These are phyloP conservation scores for Oreonectes daqikongensis DNA, from an alignment of 2,797 vertebrate genomes.

Conservation along the genomic window DNA sequence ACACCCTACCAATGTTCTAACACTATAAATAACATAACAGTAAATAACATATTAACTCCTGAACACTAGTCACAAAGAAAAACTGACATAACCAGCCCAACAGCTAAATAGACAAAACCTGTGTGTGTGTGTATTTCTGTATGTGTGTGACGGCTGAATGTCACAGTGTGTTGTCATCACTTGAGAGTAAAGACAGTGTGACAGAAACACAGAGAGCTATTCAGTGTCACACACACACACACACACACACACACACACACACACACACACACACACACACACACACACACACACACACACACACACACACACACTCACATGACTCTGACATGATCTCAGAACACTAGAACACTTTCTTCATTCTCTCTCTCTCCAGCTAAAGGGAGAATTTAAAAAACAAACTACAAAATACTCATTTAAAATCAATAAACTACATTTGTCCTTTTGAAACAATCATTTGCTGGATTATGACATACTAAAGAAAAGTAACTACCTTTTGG, in stretches of 20 bases:
- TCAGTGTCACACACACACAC: constrained; percentile 59
- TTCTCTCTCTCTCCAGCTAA: not conserved
- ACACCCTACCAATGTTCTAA: not conserved
- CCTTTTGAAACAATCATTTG: too few species aligned
- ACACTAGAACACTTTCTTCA: constrained; percentile 19
- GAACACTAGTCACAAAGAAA: not conserved
- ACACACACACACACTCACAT: constrained; percentile 64
- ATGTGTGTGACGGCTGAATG: constrained; percentile 21
- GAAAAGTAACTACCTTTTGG: not conserved
- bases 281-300: constrained; percentile 57
- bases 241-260: too few species aligned
- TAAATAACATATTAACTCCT: too few species aligned
- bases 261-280: constrained; percentile 57
- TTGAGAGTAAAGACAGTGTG: not conserved
- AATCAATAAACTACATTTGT: too few species aligned
- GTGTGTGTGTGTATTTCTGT: constrained; percentile 4
- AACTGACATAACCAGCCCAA: not conserved
- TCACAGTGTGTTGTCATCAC: constrained; percentile 29
- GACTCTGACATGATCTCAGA: constrained; percentile 59
- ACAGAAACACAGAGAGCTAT: constrained; percentile 61
- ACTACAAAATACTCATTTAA: too few species aligned
- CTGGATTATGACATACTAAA: too few species aligned
- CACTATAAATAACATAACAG: too few species aligned
- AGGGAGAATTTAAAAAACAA: too few species aligned
- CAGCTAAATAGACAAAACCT: not conserved